Evolutionary conservation across 2,113 vertebrate genomes (phyloP), one percentile per base, ranked within the genome.

Genomic region (Paramormyrops kingsleyae): DNA sequence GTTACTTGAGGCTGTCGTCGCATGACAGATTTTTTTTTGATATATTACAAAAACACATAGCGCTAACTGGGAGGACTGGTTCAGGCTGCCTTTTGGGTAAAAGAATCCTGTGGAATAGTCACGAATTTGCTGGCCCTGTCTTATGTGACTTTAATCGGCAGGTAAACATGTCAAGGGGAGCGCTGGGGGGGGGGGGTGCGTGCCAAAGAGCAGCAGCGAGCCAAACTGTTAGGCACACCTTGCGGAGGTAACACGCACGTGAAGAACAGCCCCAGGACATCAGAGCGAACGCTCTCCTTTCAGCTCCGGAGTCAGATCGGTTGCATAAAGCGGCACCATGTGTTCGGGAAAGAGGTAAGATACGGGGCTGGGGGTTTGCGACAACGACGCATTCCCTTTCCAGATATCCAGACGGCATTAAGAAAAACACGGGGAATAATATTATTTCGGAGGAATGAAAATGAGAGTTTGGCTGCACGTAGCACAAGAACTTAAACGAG

Each of bases 391-490:
- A 13, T 80, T 19, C 31, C 74, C 35, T 42, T 42, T 35, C 74
- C 74, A 80, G 74, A 80, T 80, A 80, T 80, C 74, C 74, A 80
- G 74, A 80, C 74, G 6, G 39, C 42, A 47, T 44, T 84, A 84
- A 84, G 83, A 56, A 35, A 87, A 27, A 87, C 27, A 52, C n/a
- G 17, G 49, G 27, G 31, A 53, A 87, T 53, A 87, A 87, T 53
- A 87, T 53, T 53, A 53, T 87, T 87, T 53, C 17, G 5, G 49
- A 53, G 24, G 85, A 87, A 87, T 87, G 49, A 87, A 86, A 86
- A 84, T 84, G 83, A 83, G 80, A 47, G 83, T 44, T 84, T 53
- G 50, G 49, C 50, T 53, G 85, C 85, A 0, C 27, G 8, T 47
- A 86, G 47, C 44, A 47, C 2, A 13, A 86, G 27, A 56, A 87